phyloP scores from a whole-genome alignment of 2,113 vertebrate species.

The Oxyruncus cristatus region DNA sequence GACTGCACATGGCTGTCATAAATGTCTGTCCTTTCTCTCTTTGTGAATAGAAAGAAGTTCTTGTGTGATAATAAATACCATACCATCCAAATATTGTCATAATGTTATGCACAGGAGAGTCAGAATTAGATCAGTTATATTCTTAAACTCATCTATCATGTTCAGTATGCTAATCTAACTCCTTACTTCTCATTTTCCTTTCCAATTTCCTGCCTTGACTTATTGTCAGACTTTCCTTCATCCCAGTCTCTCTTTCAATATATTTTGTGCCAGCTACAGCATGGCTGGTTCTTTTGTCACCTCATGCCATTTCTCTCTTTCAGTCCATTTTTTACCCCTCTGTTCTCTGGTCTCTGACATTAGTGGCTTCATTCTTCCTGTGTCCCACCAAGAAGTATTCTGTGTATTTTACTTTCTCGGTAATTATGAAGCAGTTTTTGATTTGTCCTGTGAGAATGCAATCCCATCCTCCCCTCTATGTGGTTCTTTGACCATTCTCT shows the following conservation, averaged over 20 bases:
- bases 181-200: background rate
- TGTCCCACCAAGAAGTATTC: background rate
- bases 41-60: background rate
- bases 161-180: background rate
- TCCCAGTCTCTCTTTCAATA: background rate
- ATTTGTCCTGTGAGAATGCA: background rate
- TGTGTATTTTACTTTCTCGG: background rate
- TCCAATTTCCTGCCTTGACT: background rate
- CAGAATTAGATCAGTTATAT: background rate
- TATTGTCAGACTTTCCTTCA: background rate
- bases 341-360: background rate
- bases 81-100: background rate
- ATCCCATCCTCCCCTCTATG: background rate
- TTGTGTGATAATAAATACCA: background rate
- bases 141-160: background rate
- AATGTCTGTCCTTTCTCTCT: background rate
- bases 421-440: background rate
- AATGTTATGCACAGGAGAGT: background rate
- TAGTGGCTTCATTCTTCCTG: background rate
- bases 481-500: background rate
- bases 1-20: background rate
- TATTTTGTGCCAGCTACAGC: background rate
- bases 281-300: background rate
- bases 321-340: background rate
- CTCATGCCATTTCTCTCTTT: background rate